Percentiles rank a stretch among this genome's conserved stretches.
Evolutionary conservation across 35 echinoderm and acorn worm genomes (phyloP).

Genomic region (Acanthaster planci): DNA sequence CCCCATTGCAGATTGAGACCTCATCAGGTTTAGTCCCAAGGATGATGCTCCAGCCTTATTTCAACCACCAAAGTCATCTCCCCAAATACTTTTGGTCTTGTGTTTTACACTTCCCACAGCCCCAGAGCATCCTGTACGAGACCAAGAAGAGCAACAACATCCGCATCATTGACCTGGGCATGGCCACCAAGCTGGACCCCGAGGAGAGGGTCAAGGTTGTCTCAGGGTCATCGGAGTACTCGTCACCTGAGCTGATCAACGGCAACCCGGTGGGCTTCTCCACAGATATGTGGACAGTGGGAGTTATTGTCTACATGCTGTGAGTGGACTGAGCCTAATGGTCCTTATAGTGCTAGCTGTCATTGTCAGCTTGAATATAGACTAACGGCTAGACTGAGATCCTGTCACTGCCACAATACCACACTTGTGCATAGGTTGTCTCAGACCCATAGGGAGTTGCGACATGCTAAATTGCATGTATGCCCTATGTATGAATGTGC

Average conservation of each 20-base stretch:
- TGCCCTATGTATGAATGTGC: too few species aligned
- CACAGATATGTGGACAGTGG: slow-evolving; percentile 98
- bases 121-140: slow-evolving; percentile 91
- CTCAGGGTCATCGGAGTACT: slow-evolving; percentile 69
- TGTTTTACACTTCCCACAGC: slow-evolving; percentile 46
- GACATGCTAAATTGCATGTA: too few species aligned
- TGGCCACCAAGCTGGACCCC: slow-evolving; percentile 91
- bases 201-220: slow-evolving; percentile 92
- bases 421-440: too few species aligned
- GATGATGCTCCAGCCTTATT: neutral
- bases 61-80: neutral
- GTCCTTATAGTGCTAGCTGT: too few species aligned
- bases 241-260: slow-evolving; percentile 81
- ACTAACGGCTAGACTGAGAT: too few species aligned
- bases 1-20: too few species aligned
- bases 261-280: slow-evolving; percentile 75
- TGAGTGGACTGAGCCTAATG: slow-evolving; percentile 76
- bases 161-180: slow-evolving; percentile 91
- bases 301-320: slow-evolving; percentile 97
- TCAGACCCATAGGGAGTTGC: too few species aligned
- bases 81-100: neutral
- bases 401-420: too few species aligned
- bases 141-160: slow-evolving; percentile 75
- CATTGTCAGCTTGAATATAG: too few species aligned
- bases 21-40: too few species aligned